Conservation (phyloP, 2,113 vertebrate species). For the Tupaia tana region DNA sequence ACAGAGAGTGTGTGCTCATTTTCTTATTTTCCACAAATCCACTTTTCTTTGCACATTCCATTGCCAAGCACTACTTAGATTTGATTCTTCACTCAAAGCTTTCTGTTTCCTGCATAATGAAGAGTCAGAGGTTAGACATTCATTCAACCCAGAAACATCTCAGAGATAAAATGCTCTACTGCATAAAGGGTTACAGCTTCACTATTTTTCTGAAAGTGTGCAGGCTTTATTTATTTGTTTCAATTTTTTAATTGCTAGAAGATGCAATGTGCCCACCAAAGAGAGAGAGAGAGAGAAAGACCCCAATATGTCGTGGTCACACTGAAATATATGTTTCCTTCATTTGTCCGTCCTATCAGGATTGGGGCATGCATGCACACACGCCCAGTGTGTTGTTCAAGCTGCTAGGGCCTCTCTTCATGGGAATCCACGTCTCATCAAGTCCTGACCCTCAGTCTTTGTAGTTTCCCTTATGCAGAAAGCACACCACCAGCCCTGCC, state of each 20-base stretch:
- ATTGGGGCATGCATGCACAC: too few species aligned
- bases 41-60: not conserved
- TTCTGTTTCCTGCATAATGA: not conserved
- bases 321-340: too few species aligned
- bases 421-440: not conserved
- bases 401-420: not conserved
- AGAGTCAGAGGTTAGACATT: not conserved
- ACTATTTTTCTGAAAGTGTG: not conserved
- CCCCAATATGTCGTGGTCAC: too few species aligned
- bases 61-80: not conserved
- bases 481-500: accelerated
- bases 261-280: too few species aligned
- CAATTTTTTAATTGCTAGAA: too few species aligned
- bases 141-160: not conserved
- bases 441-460: not conserved
- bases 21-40: not conserved
- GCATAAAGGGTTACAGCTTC: too few species aligned
- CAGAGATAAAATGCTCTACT: not conserved
- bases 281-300: too few species aligned
- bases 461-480: too few species aligned
- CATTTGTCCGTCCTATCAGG: too few species aligned
- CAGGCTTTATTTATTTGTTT: not conserved
- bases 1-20: accelerated
- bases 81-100: not conserved
- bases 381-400: not conserved